Evolutionary conservation across 2,797 vertebrate species (phyloP).

Genomic region (Chloroceryle inda): DNA sequence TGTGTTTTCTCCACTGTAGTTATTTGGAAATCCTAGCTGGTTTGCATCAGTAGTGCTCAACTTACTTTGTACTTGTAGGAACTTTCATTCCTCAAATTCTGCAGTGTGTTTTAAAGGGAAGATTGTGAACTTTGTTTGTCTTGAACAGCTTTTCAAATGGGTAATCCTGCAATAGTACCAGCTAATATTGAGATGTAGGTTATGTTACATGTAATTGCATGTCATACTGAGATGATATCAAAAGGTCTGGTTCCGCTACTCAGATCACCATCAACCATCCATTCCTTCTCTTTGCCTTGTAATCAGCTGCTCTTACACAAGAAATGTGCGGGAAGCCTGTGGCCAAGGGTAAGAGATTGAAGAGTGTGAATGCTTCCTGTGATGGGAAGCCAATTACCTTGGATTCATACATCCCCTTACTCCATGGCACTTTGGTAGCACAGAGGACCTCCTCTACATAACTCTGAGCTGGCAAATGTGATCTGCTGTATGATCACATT

Average conservation of each 20-base stretch:
- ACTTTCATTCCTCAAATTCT: neutral
- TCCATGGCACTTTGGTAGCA: neutral
- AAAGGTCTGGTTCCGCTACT: neutral
- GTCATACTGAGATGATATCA: neutral
- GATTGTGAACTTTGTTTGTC: neutral
- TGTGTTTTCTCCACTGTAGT: neutral
- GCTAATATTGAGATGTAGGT: neutral
- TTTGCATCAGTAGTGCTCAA: neutral
- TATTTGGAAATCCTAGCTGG: neutral
- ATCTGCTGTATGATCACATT: neutral
- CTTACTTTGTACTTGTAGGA: accelerated
- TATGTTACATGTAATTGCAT: accelerated
- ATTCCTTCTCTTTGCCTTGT: neutral
- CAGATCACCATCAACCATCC: neutral
- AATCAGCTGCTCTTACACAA: neutral
- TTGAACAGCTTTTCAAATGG: neutral
- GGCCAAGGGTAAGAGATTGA: neutral
- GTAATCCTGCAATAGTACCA: neutral
- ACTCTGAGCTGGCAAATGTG: neutral
- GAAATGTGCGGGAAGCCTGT: neutral
- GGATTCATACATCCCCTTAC: neutral
- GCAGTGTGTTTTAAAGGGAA: neutral
- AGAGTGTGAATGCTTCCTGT: neutral
- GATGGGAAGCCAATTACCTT: neutral
- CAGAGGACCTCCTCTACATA: accelerated